Evolutionary conservation across 2,888 invertebrate genomes (phyloP), one percentile per base, ranked within the genome.

Genomic region (Hirtodrosophila alboralis): DNA sequence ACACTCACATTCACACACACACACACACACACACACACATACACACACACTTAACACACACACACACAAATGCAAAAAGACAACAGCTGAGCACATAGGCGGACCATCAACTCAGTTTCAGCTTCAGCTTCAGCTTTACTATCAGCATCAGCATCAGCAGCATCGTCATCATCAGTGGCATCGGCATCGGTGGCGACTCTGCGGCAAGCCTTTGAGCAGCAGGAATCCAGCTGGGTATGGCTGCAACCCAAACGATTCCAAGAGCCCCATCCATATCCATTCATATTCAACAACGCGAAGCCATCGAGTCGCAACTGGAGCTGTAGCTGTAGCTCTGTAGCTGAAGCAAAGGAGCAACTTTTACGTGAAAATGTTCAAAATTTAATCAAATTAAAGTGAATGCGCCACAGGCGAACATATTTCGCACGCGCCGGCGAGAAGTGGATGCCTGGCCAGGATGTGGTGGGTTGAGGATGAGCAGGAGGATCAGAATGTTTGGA

Each of bases 321-420:
- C 18, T 18, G 18, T 3, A 3, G 18, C 4, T 18, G 18, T 18
- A 18, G 18, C 18, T 18, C 4, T 18, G 18, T n/a, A 10, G 45
- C 34, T 31, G 51, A 30, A 47, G 69, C 75, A 72, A 80, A 81
- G 74, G 84, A 84, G 68, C 76, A 87, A 85, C 87, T 85, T 87
- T 87, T 85, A 83, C 80, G 84, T 85, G 87, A 85, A 80, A 87
- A 80, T 85, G 87, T 86, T 83, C 81, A 86, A 87, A 87, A 87
- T 87, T 87, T 86, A 86, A 86, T 86, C 86, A 85, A 86, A 86
- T 86, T 87, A 86, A 87, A 87, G 87, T 86, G 86, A 75, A 80
- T 73, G 71, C 67, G 75, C 87, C 77, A 72, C 83, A 83, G 80
- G 87, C 79, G 73, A 85, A 75, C 86, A 83, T 80, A 79, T 86